phyloP scores from a whole-genome alignment of 2,113 vertebrate species.

The Daphoenositta chrysoptera region DNA sequence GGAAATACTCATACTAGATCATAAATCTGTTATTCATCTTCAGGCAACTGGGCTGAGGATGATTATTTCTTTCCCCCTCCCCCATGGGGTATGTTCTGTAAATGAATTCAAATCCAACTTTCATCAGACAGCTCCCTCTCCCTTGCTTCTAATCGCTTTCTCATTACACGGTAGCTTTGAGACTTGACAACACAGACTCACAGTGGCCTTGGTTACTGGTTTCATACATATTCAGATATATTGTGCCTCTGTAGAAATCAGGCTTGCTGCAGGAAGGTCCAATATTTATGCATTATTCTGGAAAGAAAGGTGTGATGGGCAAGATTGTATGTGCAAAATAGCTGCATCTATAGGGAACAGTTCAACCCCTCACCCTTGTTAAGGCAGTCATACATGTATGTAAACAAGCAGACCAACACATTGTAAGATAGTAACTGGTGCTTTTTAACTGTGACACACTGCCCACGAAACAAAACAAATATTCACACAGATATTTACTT shows the following conservation, averaged over 20 bases:
- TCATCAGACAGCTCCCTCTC: conserved; percentile 14
- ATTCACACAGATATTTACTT: background rate
- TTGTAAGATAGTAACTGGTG: background rate
- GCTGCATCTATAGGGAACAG: background rate
- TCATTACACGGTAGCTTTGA: conserved; percentile 17
- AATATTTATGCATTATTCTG: background rate
- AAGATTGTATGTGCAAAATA: background rate
- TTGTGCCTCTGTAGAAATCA: background rate
- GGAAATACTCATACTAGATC: conserved; percentile 37
- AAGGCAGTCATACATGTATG: fast-evolving
- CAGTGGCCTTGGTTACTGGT: conserved; percentile 42
- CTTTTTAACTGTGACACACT: background rate
- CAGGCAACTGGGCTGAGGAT: conserved; percentile 5
- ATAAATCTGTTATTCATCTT: conserved; percentile 40
- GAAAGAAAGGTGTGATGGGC: background rate
- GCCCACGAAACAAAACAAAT: background rate
- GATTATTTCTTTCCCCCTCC: background rate
- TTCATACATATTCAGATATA: conserved; percentile 44
- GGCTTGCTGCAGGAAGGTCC: background rate
- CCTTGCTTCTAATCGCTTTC: conserved; percentile 21
- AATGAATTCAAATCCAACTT: conserved; percentile 51
- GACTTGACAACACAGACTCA: conserved; percentile 28
- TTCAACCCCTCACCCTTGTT: background rate
- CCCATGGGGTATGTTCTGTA: background rate
- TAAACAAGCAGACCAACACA: background rate